These are phyloP conservation scores for Spea hammondii DNA, from an alignment of 2,797 vertebrate genomes.

Conservation along the genomic window DNA sequence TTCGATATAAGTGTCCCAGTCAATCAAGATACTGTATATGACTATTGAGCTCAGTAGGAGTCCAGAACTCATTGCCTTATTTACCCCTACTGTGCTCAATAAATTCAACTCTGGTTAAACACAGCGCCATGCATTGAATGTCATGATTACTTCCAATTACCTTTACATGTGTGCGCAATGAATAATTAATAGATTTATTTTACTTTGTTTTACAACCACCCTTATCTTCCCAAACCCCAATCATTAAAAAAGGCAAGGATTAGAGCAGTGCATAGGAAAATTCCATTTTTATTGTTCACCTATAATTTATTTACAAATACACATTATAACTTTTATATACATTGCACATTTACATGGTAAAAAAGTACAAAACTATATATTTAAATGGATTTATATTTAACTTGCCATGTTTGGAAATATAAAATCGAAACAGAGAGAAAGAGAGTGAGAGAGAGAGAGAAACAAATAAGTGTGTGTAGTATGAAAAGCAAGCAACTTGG, in stretches of 20 bases:
- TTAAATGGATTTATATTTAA: constrained; percentile 99
- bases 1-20: constrained; percentile 7
- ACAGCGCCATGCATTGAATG: constrained; percentile 1
- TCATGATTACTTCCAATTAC: constrained; percentile 31
- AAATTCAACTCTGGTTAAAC: background rate
- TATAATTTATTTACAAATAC: constrained; percentile 99
- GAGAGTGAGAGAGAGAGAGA: constrained; percentile 45
- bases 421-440: constrained; percentile 84
- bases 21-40: background rate
- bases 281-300: constrained; percentile 89
- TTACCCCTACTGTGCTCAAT: background rate
- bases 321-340: constrained; percentile 99
- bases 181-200: constrained; percentile 6
- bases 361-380: constrained; percentile 99
- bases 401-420: constrained; percentile 94
- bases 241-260: background rate
- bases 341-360: constrained; percentile 99
- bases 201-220: background rate
- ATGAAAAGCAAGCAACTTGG: constrained; percentile 76
- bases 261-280: constrained; percentile 60
- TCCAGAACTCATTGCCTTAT: background rate
- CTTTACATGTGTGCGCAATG: constrained; percentile 2
- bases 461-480: constrained; percentile 49
- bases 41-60: background rate
- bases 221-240: background rate